phyloP scores from a whole-genome alignment of 2,797 vertebrate species.

The Phataginus tetradactyla region DNA sequence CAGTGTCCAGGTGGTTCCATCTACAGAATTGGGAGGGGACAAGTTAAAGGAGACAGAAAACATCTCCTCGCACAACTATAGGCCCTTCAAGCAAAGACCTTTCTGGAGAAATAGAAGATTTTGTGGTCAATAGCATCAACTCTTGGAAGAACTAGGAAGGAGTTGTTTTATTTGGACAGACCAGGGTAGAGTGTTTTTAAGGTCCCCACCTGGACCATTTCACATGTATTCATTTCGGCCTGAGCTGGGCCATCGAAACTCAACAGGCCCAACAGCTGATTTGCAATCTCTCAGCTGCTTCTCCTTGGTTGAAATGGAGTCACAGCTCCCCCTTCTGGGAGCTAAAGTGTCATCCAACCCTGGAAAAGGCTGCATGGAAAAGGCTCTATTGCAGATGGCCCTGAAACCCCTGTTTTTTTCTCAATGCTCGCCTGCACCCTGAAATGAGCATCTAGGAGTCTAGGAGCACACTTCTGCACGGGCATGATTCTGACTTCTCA shows the following conservation, averaged over 20 bases:
- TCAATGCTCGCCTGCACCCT: not conserved
- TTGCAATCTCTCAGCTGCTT: conserved; percentile 48
- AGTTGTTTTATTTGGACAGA: not conserved
- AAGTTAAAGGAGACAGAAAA: conserved; percentile 1
- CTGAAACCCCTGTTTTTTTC: not conserved
- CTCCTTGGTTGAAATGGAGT: conserved; percentile 79
- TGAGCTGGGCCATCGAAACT: conserved; percentile 57
- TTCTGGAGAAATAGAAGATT: conserved; percentile 8
- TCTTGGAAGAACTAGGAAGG: not conserved
- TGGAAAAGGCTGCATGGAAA: conserved; percentile 30
- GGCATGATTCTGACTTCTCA: not conserved
- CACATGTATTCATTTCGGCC: conserved; percentile 21
- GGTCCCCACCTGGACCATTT: not conserved
- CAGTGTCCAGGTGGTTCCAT: not conserved
- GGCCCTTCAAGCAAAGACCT: not conserved
- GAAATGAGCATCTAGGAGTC: not conserved
- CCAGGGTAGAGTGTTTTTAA: not conserved
- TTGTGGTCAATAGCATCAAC: conserved; percentile 38
- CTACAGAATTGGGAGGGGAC: not conserved
- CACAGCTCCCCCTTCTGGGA: conserved; percentile 88
- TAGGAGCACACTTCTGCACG: not conserved
- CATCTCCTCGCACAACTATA: not conserved
- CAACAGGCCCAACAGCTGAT: conserved; percentile 62
- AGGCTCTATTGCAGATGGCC: conserved; percentile 38
- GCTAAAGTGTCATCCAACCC: conserved; percentile 37